Evolutionary conservation across 2,797 vertebrate genomes (phyloP).

Genomic region (Malacoctenus gilli): DNA sequence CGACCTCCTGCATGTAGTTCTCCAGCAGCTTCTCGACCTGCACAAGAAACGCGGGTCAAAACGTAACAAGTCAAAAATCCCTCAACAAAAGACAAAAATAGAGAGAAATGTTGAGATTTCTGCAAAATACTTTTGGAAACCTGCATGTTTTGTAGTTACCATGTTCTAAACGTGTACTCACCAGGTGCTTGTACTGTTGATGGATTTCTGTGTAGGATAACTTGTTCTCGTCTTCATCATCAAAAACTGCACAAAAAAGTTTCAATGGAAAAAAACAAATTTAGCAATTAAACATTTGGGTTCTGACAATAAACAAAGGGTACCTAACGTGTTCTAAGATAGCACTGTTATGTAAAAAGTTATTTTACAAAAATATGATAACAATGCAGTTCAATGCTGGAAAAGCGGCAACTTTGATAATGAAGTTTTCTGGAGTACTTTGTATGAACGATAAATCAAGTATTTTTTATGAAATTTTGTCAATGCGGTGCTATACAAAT

Average conservation of each 20-base stretch:
- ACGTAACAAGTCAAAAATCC: constrained; percentile 41
- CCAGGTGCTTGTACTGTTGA: constrained; percentile 94
- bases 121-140: neutral
- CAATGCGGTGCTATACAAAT: too few species aligned
- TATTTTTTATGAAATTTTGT: too few species aligned
- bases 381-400: too few species aligned
- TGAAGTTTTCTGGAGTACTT: too few species aligned
- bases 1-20: constrained; percentile 94
- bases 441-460: too few species aligned
- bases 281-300: neutral
- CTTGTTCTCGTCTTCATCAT: constrained; percentile 98
- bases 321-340: too few species aligned
- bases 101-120: neutral
- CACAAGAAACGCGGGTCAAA: constrained; percentile 47
- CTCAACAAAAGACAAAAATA: constrained; percentile 4
- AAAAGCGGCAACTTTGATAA: too few species aligned
- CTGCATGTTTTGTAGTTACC: neutral
- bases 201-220: constrained; percentile 97
- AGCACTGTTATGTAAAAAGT: neutral
- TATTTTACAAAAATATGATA: too few species aligned
- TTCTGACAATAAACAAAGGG: neutral
- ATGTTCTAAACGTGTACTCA: constrained; percentile 75
- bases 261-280: neutral
- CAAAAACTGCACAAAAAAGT: constrained; percentile 86
- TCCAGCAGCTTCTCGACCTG: constrained; percentile 95